Conservation (phyloP, 2,888 invertebrate genomes). For the Thera britannica region DNA sequence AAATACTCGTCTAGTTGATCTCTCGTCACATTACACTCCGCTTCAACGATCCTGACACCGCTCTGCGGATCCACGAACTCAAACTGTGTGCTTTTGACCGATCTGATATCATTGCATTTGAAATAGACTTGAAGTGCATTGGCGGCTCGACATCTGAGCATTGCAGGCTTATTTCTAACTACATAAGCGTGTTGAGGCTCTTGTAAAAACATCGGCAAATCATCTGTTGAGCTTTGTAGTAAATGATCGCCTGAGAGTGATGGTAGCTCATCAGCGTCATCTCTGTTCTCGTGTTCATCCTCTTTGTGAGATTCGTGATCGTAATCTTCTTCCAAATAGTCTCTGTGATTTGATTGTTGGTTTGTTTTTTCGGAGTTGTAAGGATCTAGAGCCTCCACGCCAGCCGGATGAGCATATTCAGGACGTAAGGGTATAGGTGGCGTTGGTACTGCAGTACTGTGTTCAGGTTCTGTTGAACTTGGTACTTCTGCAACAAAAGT, state of each 20-base stretch:
- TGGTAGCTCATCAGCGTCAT: conserved; percentile 79
- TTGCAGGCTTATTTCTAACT: conserved; percentile 95
- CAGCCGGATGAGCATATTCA: conserved; percentile 79
- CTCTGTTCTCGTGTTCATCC: conserved; percentile 77
- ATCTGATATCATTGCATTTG: conserved; percentile 93
- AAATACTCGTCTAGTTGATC: conserved; percentile 97
- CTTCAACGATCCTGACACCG: conserved; percentile 94
- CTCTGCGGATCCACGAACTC: conserved; percentile 96
- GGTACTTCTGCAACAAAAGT: conserved; percentile 71
- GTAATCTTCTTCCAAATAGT: conserved; percentile 80
- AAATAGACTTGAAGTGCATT: conserved; percentile 95
- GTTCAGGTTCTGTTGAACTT: conserved; percentile 69
- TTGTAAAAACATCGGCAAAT: conserved; percentile 92
- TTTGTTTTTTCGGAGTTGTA: conserved; percentile 77
- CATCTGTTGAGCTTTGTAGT: conserved; percentile 85
- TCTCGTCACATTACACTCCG: conserved; percentile 93
- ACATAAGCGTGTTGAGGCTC: conserved; percentile 96
- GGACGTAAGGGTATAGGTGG: conserved; percentile 74
- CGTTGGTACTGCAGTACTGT: conserved; percentile 63
- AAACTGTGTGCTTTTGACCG: conserved; percentile 88
- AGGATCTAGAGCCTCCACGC: conserved; percentile 78
- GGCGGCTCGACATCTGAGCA: conserved; percentile 94
- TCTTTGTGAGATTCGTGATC: conserved; percentile 77
- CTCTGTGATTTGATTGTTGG: conserved; percentile 68
- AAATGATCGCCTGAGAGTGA: conserved; percentile 79